A percentile compares a stretch with the other conserved stretches of the same genome.
Conservation (phyloP, 1,140 invertebrate species). For the Vanessa atalanta region DNA sequence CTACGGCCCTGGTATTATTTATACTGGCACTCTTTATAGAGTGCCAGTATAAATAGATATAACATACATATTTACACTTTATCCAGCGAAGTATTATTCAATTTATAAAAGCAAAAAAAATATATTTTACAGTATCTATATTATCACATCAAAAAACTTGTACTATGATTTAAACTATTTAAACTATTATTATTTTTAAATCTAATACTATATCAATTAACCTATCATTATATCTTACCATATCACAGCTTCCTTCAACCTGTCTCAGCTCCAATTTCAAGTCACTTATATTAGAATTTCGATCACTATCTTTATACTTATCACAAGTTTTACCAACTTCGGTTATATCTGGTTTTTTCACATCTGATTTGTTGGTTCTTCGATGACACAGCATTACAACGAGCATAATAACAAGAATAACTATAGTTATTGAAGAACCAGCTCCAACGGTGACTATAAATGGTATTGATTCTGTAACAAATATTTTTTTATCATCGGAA, state of each 20-base stretch:
- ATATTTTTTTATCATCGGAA: conserved; percentile 10
- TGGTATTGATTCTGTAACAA: conserved; percentile 61
- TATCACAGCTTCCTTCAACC: conserved; percentile 69
- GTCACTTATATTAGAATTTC: conserved; percentile 69
- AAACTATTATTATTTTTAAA: neutral
- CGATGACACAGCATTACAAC: conserved; percentile 68
- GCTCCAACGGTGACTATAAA: conserved; percentile 55
- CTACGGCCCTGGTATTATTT: too few relatives aligned
- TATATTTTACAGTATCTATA: too few relatives aligned
- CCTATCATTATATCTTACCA: conserved; percentile 50
- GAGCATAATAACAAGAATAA: conserved; percentile 63
- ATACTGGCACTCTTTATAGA: too few relatives aligned
- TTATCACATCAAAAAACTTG: too few relatives aligned
- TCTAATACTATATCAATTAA: neutral
- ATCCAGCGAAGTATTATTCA: too few relatives aligned
- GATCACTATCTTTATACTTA: conserved; percentile 66
- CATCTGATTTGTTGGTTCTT: conserved; percentile 55
- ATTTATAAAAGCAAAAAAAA: too few relatives aligned
- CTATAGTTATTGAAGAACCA: conserved; percentile 47
- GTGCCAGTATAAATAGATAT: too few relatives aligned
- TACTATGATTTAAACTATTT: too few relatives aligned
- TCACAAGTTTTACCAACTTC: conserved; percentile 61
- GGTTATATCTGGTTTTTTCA: conserved; percentile 69
- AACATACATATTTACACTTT: too few relatives aligned
- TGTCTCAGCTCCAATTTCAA: conserved; percentile 68